Base-by-base conservation (phyloP, 2,888 invertebrate species). In the Cordilura impudica region DNA sequence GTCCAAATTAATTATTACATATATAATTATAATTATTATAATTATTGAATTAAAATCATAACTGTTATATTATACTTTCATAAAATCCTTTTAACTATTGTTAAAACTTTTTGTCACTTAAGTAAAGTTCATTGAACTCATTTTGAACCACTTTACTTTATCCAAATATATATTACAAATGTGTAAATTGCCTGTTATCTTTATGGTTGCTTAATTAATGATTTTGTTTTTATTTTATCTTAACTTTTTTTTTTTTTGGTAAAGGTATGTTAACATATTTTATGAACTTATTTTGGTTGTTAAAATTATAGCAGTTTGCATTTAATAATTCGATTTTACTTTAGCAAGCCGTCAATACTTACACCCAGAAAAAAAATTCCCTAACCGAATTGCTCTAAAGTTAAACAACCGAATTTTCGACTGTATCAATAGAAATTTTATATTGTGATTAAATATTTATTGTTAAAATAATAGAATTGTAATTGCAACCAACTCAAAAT, bases 271-370 rank as follows among this genome's bases (percentile, higher is more conserved):
- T 60, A 60, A 60, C 0, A 12, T 19, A 8, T 5, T 29, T 29
- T 31, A 10, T 35, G 54, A 18, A 56, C 8, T 21, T 45, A 18
- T 26, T 31, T 18, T 26, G 29, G 16, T 26, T 14, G 8, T 16
- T 45, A 45, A 61, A 8, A 60, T 26, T 43, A 60, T n/a, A 14
- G 43, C 43, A 23, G 8, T 8, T 60, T 39, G 19, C 31, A 43
- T 60, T 60, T 23, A 21, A 21, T 35, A 21, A 39, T 58, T 39
- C 19, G 58, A 58, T 58, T 58, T 58, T 39, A 58, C 39, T 58
- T 58, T 16, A 8, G 31, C 31, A 31, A 8, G 31, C 31, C 12
- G 31, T 31, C 31, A 31, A 10, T 31, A 31, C 31, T n/a, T n/a
- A n/a, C n/a, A n/a, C n/a, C n/a, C n/a, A n/a, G n/a, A n/a, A n/a